Evolutionary conservation across 2,888 invertebrate species (phyloP).

Genomic region (Resseliella maxima): DNA sequence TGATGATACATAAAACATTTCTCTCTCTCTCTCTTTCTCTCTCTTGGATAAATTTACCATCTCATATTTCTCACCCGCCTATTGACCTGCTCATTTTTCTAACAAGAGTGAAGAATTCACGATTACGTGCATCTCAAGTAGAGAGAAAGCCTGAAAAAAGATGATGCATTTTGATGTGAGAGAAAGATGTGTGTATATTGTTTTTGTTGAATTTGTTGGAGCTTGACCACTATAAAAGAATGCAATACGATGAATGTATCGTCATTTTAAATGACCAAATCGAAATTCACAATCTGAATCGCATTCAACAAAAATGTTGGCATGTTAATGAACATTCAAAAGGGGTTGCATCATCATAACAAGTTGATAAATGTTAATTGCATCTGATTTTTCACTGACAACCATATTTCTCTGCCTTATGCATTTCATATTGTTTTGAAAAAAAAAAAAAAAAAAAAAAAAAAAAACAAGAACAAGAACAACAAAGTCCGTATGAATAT

Average conservation of each 20-base stretch:
- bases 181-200: neutral
- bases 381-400: neutral
- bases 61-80: neutral
- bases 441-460: neutral
- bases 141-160: too few relatives aligned
- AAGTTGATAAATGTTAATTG: slow-evolving; percentile 27
- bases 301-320: neutral
- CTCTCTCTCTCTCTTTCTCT: neutral
- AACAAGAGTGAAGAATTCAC: neutral
- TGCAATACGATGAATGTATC: neutral
- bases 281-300: too few relatives aligned
- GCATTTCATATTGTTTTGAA: neutral
- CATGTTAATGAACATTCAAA: neutral
- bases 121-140: neutral
- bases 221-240: neutral
- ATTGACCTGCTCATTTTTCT: neutral
- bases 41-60: neutral
- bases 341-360: neutral
- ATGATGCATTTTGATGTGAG: neutral
- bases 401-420: neutral
- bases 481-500: neutral
- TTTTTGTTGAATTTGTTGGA: neutral
- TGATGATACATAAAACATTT: neutral
- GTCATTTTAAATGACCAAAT: too few relatives aligned
- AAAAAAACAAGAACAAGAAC: neutral